phyloP scores from a whole-genome alignment of 2,888 invertebrate species.

The Meta bourneti region DNA sequence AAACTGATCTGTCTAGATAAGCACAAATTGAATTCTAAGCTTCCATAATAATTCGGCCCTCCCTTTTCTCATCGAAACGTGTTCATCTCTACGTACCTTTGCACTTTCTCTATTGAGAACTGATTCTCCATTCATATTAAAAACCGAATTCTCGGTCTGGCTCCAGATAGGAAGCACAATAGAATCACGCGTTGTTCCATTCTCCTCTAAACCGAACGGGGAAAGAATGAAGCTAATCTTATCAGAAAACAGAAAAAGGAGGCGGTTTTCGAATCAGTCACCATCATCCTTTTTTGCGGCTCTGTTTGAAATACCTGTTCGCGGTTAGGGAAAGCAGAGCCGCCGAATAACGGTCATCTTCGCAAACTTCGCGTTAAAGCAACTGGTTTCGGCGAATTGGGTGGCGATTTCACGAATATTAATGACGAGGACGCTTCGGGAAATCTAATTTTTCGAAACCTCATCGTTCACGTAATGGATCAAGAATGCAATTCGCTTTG shows the following conservation, averaged over 20 bases:
- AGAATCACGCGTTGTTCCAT: neutral
- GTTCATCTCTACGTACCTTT: neutral
- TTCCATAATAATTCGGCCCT: neutral
- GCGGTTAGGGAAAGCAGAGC: neutral
- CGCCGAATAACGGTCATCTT: neutral
- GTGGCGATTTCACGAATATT: neutral
- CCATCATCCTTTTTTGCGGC: neutral
- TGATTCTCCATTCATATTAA: neutral
- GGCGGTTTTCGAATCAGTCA: slow-evolving; percentile 18
- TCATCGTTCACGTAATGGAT: neutral
- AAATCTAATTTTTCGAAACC: neutral
- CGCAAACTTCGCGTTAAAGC: neutral
- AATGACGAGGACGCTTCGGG: neutral
- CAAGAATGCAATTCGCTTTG: neutral
- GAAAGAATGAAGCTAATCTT: slow-evolving; percentile 32
- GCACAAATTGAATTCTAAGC: neutral
- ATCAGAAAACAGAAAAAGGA: slow-evolving; percentile 37
- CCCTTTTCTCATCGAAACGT: neutral
- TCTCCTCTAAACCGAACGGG: neutral
- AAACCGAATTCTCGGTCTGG: neutral
- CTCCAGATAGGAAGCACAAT: slow-evolving; percentile 9
- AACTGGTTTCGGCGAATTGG: neutral
- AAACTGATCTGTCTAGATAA: neutral
- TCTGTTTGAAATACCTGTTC: slow-evolving; percentile 19
- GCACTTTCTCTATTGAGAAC: neutral